Base-by-base conservation (phyloP, 2,888 invertebrate species). In the Sarcophaga variegata region DNA sequence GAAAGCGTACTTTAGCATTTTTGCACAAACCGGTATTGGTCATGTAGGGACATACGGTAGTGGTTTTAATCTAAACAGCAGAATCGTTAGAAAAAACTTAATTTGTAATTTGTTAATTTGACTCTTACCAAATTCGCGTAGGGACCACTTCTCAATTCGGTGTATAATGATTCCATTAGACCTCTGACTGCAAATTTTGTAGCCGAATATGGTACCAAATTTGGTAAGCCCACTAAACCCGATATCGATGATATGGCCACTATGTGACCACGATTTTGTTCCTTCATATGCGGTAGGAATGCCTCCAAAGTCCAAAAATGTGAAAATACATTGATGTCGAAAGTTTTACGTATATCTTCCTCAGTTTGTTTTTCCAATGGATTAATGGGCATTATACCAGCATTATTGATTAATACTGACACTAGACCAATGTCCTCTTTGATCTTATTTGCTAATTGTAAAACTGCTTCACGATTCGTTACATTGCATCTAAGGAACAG, bases 1-100 rank as follows among this genome's bases (percentile, higher is more conserved):
- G 95, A 92, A 96, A 97, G 92, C 96, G 96, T 89, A 96, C 96
- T 91, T 94, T 95, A 0, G 97, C 96, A 89, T 95, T 96, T 92
- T 97, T 96, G 92, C 97, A 96, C 14, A 98, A 94, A 0, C 97
- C 97, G 0, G 98, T 98, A 92, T 97, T 96, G 22, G 97, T 97
- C 94, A 98, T 97, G 93, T 96, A 97, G 0, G 98, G 98, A 91
- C 95, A 98, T 86, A 98, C 95, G 0, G 96, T 96, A 0, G 98
- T 98, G 81, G 97, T 94, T 90, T 96, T 95, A 70, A 99, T 95
- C 94, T 95, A 92, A 80, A 92, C 63, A 45, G 11, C 63, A 14
- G 54, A 69, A 75, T 37, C 47, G 12, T 27, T 8, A n/a, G 10
- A 78, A 5, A 70, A 25, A 75, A 66, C 54, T 69, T 10, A 59